A percentile compares a stretch with the other conserved stretches of the same genome.
Conservation (phyloP, 2,888 invertebrate genomes). For the Drosophila gaucha region DNA sequence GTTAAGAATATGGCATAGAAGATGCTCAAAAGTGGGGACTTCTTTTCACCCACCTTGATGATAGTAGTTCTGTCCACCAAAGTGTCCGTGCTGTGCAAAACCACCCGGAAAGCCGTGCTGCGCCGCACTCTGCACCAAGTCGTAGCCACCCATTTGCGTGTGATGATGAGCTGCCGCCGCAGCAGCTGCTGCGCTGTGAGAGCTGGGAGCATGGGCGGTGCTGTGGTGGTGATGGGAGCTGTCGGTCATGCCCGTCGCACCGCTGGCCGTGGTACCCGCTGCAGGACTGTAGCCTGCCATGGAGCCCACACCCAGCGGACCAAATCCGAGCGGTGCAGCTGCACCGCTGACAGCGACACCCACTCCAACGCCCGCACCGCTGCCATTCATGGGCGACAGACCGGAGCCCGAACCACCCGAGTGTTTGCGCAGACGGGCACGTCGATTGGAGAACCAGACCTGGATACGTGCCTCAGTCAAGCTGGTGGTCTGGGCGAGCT, state of each 20-base stretch:
- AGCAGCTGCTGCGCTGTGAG: constrained; percentile 79
- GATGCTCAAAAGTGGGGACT: no score
- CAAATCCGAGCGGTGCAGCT: constrained; percentile 78
- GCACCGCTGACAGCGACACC: constrained; percentile 55
- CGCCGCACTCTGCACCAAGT: constrained; percentile 82
- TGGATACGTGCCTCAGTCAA: constrained; percentile 97
- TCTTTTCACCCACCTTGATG: constrained; percentile 81
- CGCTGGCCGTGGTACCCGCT: constrained; percentile 80
- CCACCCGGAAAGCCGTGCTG: constrained; percentile 83
- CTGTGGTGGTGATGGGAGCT: constrained; percentile 69
- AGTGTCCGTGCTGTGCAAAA: constrained; percentile 83
- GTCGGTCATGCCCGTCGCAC: constrained; percentile 74
- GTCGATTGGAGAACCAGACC: constrained; percentile 98
- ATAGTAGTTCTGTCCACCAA: constrained; percentile 84
- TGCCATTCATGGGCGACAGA: constrained; percentile 74
- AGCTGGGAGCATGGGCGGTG: constrained; percentile 76
- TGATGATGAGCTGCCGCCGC: constrained; percentile 82
- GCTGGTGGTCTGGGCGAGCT: constrained; percentile 93
- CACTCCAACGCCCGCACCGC: constrained; percentile 43
- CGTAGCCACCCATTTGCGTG: constrained; percentile 83
- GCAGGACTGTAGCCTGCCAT: constrained; percentile 84
- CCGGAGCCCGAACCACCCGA: constrained; percentile 82
- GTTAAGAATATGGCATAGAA: no score
- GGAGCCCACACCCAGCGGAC: constrained; percentile 81
- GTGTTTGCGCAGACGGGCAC: constrained; percentile 96